Evolutionary conservation across 2,888 invertebrate species (phyloP).

Genomic region (Keiferia lycopersicella): DNA sequence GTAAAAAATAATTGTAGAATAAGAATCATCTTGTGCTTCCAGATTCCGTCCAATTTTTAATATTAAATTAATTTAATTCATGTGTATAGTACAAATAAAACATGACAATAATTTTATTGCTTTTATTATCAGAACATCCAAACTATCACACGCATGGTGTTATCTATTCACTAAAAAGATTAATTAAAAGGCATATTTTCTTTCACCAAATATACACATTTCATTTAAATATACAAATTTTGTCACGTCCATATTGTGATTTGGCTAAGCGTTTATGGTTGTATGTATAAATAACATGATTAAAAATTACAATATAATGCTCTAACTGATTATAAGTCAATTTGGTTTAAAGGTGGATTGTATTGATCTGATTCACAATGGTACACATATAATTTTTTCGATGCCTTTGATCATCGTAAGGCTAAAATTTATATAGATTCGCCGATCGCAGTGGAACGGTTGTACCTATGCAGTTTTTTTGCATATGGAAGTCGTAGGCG

Average conservation of each 20-base stretch:
- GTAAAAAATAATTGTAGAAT: slow-evolving; percentile 59
- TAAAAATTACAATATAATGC: slow-evolving; percentile 1
- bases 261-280: neutral
- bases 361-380: neutral
- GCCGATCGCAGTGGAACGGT: too few species aligned
- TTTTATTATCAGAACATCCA: slow-evolving; percentile 55
- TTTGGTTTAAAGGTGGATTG: neutral
- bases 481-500: too few species aligned
- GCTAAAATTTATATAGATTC: too few species aligned
- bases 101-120: slow-evolving; percentile 25
- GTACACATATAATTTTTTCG: too few species aligned
- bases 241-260: neutral
- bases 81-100: slow-evolving; percentile 10
- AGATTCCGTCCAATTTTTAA: too few species aligned
- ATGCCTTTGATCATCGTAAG: too few species aligned
- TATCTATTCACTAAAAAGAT: slow-evolving; percentile 38
- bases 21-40: neutral
- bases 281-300: slow-evolving; percentile 10
- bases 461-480: too few species aligned
- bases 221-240: slow-evolving; percentile 12
- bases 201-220: slow-evolving; percentile 24
- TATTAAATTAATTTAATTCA: too few species aligned
- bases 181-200: slow-evolving; percentile 48
- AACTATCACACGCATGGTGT: slow-evolving; percentile 52
- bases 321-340: slow-evolving; percentile 9